phyloP scores from a whole-genome alignment of 2,888 invertebrate genomes.

The Oxycera nigricornis region DNA sequence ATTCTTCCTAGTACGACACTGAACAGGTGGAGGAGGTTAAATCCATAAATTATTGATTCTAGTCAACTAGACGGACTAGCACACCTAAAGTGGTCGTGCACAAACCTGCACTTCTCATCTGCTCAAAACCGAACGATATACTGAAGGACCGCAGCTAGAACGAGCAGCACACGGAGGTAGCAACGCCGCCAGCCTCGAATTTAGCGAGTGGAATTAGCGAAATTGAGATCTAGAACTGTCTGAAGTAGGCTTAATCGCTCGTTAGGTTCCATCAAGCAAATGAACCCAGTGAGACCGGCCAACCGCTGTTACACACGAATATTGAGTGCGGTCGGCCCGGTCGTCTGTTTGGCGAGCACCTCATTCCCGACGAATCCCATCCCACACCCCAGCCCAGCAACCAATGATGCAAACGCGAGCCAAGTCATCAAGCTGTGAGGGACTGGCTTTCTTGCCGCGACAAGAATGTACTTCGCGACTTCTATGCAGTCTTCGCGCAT shows the following conservation, averaged over 20 bases:
- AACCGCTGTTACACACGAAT: constrained; percentile 22
- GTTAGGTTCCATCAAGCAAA: constrained; percentile 6
- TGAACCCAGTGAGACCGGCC: constrained; percentile 4
- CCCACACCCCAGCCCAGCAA: constrained; percentile 13
- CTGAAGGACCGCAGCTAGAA: no score
- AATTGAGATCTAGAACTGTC: no score
- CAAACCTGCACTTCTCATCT: no score
- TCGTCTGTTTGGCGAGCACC: constrained; percentile 6
- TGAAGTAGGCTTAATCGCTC: neutral
- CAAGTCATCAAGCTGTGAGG: neutral
- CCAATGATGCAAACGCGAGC: neutral
- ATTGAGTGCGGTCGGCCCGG: neutral
- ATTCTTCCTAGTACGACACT: no score
- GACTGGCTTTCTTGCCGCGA: neutral
- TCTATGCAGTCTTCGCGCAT: neutral
- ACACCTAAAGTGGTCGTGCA: no score
- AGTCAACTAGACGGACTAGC: no score
- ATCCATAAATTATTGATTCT: no score
- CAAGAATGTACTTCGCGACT: neutral
- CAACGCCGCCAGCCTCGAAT: no score
- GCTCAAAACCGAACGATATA: no score
- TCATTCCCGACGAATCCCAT: neutral
- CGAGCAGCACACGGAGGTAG: no score
- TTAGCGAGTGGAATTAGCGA: no score
- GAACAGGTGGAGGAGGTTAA: no score